Percentiles rank a stretch among this genome's conserved stretches.
These are phyloP conservation scores for Heliconius himera DNA, from an alignment of 1,140 invertebrate genomes.

Conservation along the genomic window DNA sequence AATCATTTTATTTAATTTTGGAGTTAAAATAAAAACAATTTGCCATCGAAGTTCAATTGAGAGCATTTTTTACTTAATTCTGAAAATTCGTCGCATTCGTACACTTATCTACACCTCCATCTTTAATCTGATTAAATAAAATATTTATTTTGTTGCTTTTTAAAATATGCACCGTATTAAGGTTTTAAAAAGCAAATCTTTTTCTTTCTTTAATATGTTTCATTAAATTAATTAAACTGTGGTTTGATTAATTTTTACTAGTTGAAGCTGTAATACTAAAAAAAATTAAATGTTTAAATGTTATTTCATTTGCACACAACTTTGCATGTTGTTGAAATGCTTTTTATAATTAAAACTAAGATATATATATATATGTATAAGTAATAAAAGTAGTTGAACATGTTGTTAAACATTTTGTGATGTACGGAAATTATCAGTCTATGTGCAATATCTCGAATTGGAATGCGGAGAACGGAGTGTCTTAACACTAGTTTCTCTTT, in stretches of 20 bases:
- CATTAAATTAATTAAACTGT: not conserved
- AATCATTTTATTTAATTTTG: not conserved
- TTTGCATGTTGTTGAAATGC: no score
- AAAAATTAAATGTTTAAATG: no score
- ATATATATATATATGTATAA: no score
- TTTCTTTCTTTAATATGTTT: conserved; percentile 1
- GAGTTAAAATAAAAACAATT: not conserved
- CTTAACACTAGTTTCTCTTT: no score
- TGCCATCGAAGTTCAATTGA: not conserved
- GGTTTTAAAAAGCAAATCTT: not conserved
- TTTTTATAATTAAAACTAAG: no score
- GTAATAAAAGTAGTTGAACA: no score
- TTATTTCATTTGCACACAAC: no score
- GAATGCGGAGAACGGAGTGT: no score
- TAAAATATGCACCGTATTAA: not conserved
- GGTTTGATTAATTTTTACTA: not conserved
- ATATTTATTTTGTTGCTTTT: not conserved
- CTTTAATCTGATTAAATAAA: conserved; percentile 7
- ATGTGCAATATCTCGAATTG: no score
- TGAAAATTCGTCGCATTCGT: conserved; percentile 6
- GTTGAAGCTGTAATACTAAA: not conserved
- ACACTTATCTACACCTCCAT: conserved; percentile 4
- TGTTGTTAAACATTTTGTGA: no score
- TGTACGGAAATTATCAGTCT: no score
- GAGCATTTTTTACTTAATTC: not conserved